These are phyloP conservation scores for Napeogenes inachia DNA, from an alignment of 2,888 invertebrate species.

Conservation along the genomic window DNA sequence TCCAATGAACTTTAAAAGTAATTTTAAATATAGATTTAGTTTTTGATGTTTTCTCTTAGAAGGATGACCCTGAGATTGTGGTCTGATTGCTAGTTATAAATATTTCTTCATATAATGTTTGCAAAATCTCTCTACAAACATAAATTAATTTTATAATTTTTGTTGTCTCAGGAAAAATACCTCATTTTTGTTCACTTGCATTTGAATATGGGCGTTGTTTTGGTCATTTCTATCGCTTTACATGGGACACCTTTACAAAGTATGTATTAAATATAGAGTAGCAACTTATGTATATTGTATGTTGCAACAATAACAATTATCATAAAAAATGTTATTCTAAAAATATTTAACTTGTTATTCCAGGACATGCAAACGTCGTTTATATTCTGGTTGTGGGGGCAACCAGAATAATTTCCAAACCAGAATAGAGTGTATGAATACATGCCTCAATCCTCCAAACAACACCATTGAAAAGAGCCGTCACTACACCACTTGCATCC, in stretches of 20 bases:
- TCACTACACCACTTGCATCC: slow-evolving; percentile 38
- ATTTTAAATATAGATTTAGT: background rate
- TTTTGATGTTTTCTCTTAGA: too few species aligned
- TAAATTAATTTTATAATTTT: too few species aligned
- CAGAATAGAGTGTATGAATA: slow-evolving; percentile 43
- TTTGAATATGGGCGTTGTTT: slow-evolving; percentile 63
- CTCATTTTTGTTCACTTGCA: slow-evolving; percentile 48
- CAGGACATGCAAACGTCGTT: slow-evolving; percentile 51
- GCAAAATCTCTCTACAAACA: too few species aligned
- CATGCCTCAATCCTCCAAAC: slow-evolving; percentile 46
- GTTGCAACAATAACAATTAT: too few species aligned
- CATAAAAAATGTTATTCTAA: background rate
- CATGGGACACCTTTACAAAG: slow-evolving; percentile 49
- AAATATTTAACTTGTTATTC: slow-evolving; percentile 15
- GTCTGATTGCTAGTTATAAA: background rate
- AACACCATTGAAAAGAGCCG: slow-evolving; percentile 39
- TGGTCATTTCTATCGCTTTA: slow-evolving; percentile 57
- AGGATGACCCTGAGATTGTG: too few species aligned
- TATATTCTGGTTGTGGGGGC: slow-evolving; percentile 65
- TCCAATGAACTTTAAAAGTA: slow-evolving; percentile 1
- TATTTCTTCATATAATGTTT: background rate
- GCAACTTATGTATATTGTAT: background rate
- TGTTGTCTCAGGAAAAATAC: slow-evolving; percentile 39
- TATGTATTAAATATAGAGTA: slow-evolving; percentile 35
- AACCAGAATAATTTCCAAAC: slow-evolving; percentile 66